Conservation (phyloP, 92 coral and sea anemone genomes). For the Blastomussa wellsi region DNA sequence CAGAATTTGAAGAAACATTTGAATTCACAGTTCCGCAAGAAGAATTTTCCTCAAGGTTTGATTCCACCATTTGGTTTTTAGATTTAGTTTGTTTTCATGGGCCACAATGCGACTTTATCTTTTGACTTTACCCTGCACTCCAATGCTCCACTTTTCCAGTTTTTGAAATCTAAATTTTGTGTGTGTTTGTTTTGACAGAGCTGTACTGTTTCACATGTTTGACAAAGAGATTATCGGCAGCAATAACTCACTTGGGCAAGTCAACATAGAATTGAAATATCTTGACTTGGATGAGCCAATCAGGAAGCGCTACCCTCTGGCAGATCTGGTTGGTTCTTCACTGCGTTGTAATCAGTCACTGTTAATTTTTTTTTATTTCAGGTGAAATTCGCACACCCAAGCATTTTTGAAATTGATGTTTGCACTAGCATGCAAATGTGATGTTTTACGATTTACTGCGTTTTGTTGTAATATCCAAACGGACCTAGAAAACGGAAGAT, state of each 20-base stretch:
- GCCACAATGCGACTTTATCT: too few relatives aligned
- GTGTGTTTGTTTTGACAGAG: slow-evolving; percentile 46
- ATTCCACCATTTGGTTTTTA: neutral
- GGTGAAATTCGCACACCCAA: too few relatives aligned
- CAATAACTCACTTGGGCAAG: slow-evolving; percentile 79
- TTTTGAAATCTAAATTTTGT: too few relatives aligned
- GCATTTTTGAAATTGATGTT: too few relatives aligned
- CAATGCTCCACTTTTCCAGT: too few relatives aligned
- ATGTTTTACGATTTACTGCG: too few relatives aligned
- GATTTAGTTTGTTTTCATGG: neutral
- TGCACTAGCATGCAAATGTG: neutral
- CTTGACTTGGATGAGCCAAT: slow-evolving; percentile 70
- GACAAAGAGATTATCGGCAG: slow-evolving; percentile 74
- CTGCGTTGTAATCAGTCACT: too few relatives aligned
- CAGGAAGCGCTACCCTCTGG: slow-evolving; percentile 72
- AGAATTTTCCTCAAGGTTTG: slow-evolving; percentile 84
- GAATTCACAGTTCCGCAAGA: slow-evolving; percentile 83
- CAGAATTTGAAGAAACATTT: slow-evolving; percentile 93
- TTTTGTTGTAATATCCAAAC: too few relatives aligned
- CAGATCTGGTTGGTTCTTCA: slow-evolving; percentile 73
- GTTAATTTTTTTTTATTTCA: too few relatives aligned
- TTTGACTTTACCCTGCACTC: too few relatives aligned
- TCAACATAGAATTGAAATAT: slow-evolving; percentile 70
- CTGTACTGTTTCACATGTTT: slow-evolving; percentile 79
- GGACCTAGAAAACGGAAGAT: too few relatives aligned